Evolutionary conservation across 1,140 invertebrate genomes (phyloP), one percentile per base, ranked within the genome.

Genomic region (Hylaeus volcanicus): DNA sequence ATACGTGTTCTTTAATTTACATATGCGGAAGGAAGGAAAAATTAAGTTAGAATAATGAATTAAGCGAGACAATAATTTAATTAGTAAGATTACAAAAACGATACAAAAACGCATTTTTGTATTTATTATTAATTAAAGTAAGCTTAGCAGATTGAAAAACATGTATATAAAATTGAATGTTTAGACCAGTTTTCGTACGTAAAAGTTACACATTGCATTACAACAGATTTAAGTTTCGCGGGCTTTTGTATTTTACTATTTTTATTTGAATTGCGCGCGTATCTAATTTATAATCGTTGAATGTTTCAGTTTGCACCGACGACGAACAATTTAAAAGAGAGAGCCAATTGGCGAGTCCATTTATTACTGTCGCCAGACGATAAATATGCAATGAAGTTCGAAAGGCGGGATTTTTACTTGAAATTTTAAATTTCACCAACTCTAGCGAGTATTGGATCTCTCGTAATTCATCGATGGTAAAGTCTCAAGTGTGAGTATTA

Each of bases 291-390:
- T 3, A 51, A 73, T 79, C 3, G 48, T 73, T 64, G 26, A 39
- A 15, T 37, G 15, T 56, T 74, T 65, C 53, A 79, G n/a, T 53
- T 73, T 5, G 4, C 41, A 37, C 4, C 41, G 41, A 45, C 26
- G 64, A 65, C 65, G 61, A 64, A 79, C 51, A 79, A 79, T 79
- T 65, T 73, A 9, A 41, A 15, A 6, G n/a, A 26, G 41, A 56
- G 51, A 56, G 74, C 61, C 70, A 48, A 64, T 73, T 73, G 63
- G 41, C 56, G 65, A 64, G 70, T 73, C 70, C 77, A 79, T 79
- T 79, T 73, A 79, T 79, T 79, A 74, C 51, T 64, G 26, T 64
- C 66, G 41, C 51, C 14, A 41, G 26, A 56, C 70, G 51, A 79
- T 79, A 79, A 65, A 73, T 79, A 74, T 48, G 41, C 26, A 79